Percentiles rank a stretch among this genome's conserved stretches.
phyloP scores from a whole-genome alignment of 2,113 vertebrate species.

The Albula goreensis region DNA sequence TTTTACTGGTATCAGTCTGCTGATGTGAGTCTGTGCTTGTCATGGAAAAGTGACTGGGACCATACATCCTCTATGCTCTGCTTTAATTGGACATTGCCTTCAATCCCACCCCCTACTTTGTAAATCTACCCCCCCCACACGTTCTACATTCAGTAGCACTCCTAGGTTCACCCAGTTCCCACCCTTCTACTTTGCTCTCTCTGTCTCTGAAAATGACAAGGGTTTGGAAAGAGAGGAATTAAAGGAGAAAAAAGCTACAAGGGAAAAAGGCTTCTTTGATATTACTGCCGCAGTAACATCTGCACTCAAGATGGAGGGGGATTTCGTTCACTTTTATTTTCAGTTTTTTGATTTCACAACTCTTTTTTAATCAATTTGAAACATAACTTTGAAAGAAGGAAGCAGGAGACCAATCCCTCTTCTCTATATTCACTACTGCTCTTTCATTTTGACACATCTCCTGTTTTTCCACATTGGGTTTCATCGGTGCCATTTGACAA shows the following conservation, averaged over 20 bases:
- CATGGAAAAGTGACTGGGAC: too few species aligned
- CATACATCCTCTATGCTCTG: too few species aligned
- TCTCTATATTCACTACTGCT: background rate
- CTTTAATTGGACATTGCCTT: too few species aligned
- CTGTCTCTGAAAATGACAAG: too few species aligned
- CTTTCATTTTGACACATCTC: background rate
- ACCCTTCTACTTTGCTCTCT: background rate
- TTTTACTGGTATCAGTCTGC: too few species aligned
- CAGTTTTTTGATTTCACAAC: slow-evolving; percentile 50
- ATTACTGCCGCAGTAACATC: slow-evolving; percentile 46
- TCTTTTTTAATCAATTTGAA: slow-evolving; percentile 9
- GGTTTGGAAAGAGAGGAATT: background rate
- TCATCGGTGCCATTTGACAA: background rate
- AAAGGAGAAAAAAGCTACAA: background rate
- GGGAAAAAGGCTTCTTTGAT: background rate
- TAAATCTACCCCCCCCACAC: background rate
- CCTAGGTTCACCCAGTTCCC: background rate
- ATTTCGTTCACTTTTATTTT: slow-evolving; percentile 36
- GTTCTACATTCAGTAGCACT: background rate
- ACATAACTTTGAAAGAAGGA: background rate
- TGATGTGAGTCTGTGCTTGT: too few species aligned
- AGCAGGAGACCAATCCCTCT: background rate
- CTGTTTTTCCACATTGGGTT: background rate
- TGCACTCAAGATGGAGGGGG: slow-evolving; percentile 56
- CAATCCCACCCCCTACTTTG: too few species aligned